Base-by-base conservation (phyloP, 2,888 invertebrate species). In the Atherix ibis region DNA sequence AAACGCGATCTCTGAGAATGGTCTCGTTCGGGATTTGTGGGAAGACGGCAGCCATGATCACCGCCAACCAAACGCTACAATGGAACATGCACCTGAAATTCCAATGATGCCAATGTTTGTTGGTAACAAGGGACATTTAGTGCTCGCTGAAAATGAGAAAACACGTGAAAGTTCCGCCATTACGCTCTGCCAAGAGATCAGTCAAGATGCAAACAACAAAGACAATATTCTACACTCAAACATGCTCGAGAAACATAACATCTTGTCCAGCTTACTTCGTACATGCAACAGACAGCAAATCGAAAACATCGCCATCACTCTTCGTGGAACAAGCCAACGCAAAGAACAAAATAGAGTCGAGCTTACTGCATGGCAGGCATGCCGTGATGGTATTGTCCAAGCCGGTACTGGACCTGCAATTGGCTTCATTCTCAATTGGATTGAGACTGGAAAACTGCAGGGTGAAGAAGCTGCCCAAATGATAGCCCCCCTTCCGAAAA, bases 331-430 rank as follows among this genome's bases (percentile, higher is more conserved):
- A 13, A 25, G 14, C 4, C 9, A 14, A 16, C 31, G 18, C 4
- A n/a, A n/a, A n/a, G n/a, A n/a, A n/a, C n/a, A n/a, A n/a, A n/a
- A n/a, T n/a, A n/a, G n/a, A n/a, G n/a, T n/a, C n/a, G n/a, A n/a
- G n/a, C n/a, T n/a, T n/a, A n/a, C n/a, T n/a, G n/a, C n/a, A n/a
- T n/a, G n/a, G n/a, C n/a, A n/a, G n/a, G 65, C 69, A n/a, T 72
- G 65, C 56, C 70, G 75, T 31, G 79, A 77, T 46, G 74, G 73
- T 18, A 64, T 76, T 3, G 64, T 68, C 10, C 68, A 76, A 54
- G 64, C 71, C 15, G 80, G 79, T 35, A 78, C 77, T n/a, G 67
- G 70, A 29, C 76, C 79, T 2, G 73, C 78, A 30, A 66, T 76
- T 44, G 49, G 68, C 34, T 64, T 64, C 43, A 66, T 79, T 44